Evolutionary conservation across 2,113 vertebrate genomes (phyloP).

Genomic region (Electrona antarctica): DNA sequence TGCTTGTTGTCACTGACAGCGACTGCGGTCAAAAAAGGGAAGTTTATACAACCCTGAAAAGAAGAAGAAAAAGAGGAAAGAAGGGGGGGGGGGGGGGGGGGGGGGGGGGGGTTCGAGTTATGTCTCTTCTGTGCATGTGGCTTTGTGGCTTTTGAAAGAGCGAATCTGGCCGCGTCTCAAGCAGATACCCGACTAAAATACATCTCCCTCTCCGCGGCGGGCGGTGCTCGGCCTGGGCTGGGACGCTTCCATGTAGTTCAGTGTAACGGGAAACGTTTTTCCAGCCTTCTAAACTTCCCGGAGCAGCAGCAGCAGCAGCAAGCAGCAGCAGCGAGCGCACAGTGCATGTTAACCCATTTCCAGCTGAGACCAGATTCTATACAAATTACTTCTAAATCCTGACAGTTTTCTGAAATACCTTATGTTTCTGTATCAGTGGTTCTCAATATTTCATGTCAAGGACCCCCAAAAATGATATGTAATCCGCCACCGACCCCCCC

Average conservation of each 20-base stretch:
- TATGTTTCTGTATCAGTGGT: no score
- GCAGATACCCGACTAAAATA: constrained; percentile 47
- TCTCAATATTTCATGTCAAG: no score
- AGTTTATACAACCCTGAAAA: constrained; percentile 28
- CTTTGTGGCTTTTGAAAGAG: constrained; percentile 35
- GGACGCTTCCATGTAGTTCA: constrained; percentile 53
- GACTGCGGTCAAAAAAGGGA: constrained; percentile 14
- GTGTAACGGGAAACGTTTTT: constrained; percentile 73
- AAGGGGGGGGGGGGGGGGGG: no score
- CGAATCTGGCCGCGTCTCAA: constrained; percentile 48
- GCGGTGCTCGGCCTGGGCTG: constrained; percentile 1
- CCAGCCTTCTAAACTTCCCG: constrained; percentile 57
- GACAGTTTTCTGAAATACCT: no score
- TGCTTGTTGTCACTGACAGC: constrained; percentile 7
- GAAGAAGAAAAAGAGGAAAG: constrained; percentile 24
- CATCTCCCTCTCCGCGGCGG: constrained; percentile 30
- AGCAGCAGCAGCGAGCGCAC: constrained; percentile 4
- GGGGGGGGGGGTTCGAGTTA: not conserved
- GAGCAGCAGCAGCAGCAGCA: constrained; percentile 13
- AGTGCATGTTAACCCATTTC: constrained; percentile 44
- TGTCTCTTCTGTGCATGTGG: constrained; percentile 33
- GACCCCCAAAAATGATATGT: no score
- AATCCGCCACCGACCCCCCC: no score
- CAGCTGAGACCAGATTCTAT: no score
- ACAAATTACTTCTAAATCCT: no score